Evolutionary conservation across 2,797 vertebrate genomes (phyloP).

Genomic region (Selene dorsalis): DNA sequence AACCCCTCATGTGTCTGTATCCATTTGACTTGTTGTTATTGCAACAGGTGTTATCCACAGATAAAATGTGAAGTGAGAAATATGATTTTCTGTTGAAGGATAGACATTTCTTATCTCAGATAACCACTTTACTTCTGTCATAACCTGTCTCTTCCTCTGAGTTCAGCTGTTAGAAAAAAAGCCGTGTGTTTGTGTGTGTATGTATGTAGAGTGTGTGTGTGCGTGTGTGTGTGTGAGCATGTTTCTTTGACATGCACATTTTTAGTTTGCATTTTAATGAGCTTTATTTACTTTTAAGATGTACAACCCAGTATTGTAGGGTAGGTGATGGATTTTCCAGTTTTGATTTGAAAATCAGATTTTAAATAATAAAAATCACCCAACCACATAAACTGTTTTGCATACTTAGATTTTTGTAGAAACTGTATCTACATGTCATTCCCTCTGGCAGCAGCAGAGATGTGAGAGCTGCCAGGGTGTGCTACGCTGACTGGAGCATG

Average conservation of each 20-base stretch:
- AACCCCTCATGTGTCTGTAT: constrained; percentile 75
- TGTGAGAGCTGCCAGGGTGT: neutral
- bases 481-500: neutral
- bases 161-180: constrained; percentile 50
- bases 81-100: constrained; percentile 80
- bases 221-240: constrained; percentile 22
- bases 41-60: constrained; percentile 80
- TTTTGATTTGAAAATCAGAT: constrained; percentile 18
- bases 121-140: constrained; percentile 81
- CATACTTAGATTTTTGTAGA: neutral
- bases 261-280: constrained; percentile 27
- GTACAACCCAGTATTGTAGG: constrained; percentile 9
- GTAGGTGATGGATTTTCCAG: neutral
- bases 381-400: neutral
- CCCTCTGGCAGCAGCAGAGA: neutral
- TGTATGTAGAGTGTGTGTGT: too few relatives aligned
- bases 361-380: neutral
- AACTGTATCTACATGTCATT: neutral
- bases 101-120: constrained; percentile 81
- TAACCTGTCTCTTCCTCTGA: constrained; percentile 74
- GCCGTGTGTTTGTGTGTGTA: constrained; percentile 27
- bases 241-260: constrained; percentile 56
- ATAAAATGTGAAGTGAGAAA: constrained; percentile 81
- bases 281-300: constrained; percentile 21
- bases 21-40: constrained; percentile 79